Base-by-base conservation (phyloP, 2,888 invertebrate genomes). In the Oscheius onirici region DNA sequence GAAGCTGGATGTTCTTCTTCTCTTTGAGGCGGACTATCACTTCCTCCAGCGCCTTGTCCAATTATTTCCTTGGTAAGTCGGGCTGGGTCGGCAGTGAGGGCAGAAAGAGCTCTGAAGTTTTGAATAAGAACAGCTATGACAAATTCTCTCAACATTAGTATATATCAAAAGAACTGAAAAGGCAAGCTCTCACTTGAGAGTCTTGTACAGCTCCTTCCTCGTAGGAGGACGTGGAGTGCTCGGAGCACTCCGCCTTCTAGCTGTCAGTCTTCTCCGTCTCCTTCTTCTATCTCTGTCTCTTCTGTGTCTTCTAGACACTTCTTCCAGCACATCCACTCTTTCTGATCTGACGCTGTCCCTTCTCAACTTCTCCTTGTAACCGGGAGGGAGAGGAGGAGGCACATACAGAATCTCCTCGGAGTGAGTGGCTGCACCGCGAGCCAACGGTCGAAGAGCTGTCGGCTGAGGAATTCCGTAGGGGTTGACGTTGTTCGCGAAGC, bases 401-500 rank as follows among this genome's bases (percentile, higher is more conserved):
- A 63, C 15, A n/a, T 22, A 46, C 8, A 63, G 49, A 15, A 58
- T 58, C 58, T 58, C 58, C 43, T 63, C 63, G 10, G 24, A n/a
- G 26, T 24, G 28, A n/a, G 63, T 63, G 11, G 24, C 24, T 17
- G 46, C 46, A 17, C 28, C 63, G 8, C 34, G 17, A 28, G 49
- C 63, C 28, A 63, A 15, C 1, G 63, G 63, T 8, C 63, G 63
- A 11, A 63, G 49, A 15, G 17, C 3, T 0, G 63, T n/a, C 1
- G 63, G 63, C 15, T 46, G 61, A 24, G 76, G 76, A 22, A 79
- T 71, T 17, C 71, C 72, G 51, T 76, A 79, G 3, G 76, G 76
- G 40, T 76, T 76, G 26, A 68, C 67, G 22, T 63, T 72, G 24
- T 61, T 75, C 8, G 74, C 61, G 6, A 70, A 49, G 49, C 79